Conservation (phyloP, 2,797 vertebrate genomes). For the Poeciliopsis gracilis region DNA sequence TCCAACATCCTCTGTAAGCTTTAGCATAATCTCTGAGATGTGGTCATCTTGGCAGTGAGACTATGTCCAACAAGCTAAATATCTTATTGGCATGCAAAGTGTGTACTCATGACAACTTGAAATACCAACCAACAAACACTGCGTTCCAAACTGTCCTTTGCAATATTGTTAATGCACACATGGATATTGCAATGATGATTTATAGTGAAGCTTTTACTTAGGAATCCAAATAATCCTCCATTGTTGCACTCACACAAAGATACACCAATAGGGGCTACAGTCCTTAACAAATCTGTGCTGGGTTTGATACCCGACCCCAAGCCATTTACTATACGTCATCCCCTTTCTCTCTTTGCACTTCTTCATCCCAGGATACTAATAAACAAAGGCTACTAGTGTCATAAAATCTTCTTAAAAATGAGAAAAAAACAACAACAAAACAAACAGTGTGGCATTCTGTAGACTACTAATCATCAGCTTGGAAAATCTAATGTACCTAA, state of each 20-base stretch:
- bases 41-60: background rate
- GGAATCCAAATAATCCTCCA: background rate
- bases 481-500: background rate
- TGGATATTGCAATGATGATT: background rate
- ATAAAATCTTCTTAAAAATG: too few species aligned
- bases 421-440: background rate
- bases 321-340: background rate
- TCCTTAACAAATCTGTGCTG: background rate
- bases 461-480: background rate
- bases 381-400: background rate
- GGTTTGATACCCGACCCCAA: background rate
- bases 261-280: background rate
- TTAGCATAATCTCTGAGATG: background rate
- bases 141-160: background rate
- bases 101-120: background rate
- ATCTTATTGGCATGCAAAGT: background rate
- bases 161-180: background rate
- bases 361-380: background rate
- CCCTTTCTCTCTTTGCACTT: background rate
- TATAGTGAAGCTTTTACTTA: background rate
- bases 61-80: background rate
- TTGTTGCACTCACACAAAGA: background rate
- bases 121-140: background rate
- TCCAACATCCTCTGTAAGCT: background rate
- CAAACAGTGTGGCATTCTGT: background rate